Percentiles rank a stretch among this genome's conserved stretches.
These are phyloP conservation scores for Chymomyza costata DNA, from an alignment of 1,140 invertebrate species.

Conservation along the genomic window DNA sequence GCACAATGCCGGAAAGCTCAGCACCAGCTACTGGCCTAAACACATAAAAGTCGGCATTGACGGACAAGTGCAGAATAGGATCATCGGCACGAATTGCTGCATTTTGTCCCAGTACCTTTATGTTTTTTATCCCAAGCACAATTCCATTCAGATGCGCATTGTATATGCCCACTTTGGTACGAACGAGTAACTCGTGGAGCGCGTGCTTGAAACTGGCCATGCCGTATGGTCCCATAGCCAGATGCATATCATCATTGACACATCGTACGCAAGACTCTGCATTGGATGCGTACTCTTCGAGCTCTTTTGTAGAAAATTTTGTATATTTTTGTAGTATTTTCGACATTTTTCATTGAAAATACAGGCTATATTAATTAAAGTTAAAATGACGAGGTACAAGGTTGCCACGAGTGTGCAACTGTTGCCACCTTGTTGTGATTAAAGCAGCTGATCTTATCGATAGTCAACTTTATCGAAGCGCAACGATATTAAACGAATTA, in stretches of 20 bases:
- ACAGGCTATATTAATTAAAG: not conserved
- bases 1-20: constrained; percentile 73
- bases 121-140: constrained; percentile 78
- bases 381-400: not conserved
- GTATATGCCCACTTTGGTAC: constrained; percentile 74
- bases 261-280: constrained; percentile 77
- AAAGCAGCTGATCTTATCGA: too few relatives aligned
- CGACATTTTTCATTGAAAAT: constrained; percentile 41
- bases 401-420: not conserved
- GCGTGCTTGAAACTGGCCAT: constrained; percentile 75
- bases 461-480: too few relatives aligned
- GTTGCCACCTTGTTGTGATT: too few relatives aligned
- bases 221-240: constrained; percentile 77
- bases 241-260: constrained; percentile 75
- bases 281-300: constrained; percentile 67
- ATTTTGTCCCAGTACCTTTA: constrained; percentile 76
- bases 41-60: constrained; percentile 78
- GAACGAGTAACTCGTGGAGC: constrained; percentile 74
- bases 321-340: constrained; percentile 69
- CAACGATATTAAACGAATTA: too few relatives aligned
- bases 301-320: constrained; percentile 57
- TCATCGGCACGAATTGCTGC: constrained; percentile 76
- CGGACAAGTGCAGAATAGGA: constrained; percentile 76
- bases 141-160: constrained; percentile 77
- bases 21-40: constrained; percentile 77